Percentiles rank a stretch among this genome's conserved stretches.
Conservation (phyloP, 2,888 invertebrate genomes). For the Eudasyphora cyanicolor region DNA sequence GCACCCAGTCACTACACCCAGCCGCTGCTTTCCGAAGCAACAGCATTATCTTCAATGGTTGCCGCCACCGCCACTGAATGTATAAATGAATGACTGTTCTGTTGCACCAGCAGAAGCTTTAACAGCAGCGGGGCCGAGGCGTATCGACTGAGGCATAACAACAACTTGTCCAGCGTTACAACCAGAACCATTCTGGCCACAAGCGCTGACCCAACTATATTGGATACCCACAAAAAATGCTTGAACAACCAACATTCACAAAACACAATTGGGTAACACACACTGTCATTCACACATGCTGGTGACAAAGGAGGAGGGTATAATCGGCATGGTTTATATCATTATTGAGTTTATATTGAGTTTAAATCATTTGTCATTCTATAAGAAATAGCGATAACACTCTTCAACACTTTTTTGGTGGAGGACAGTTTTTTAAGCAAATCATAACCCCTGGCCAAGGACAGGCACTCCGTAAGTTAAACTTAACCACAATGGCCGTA, state of each 20-base stretch:
- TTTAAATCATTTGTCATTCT: too few relatives aligned
- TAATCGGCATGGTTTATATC: too few relatives aligned
- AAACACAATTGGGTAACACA: conserved; percentile 41
- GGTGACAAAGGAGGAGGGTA: conserved; percentile 70
- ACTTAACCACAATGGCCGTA: too few relatives aligned
- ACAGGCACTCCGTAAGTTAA: too few relatives aligned
- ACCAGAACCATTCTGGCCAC: conserved; percentile 79
- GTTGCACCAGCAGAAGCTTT: conserved; percentile 51
- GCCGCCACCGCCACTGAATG: conserved; percentile 51
- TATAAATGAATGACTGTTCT: conserved; percentile 46
- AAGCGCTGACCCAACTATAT: conserved; percentile 79
- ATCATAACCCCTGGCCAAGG: too few relatives aligned
- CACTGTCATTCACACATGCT: conserved; percentile 41
- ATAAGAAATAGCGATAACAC: too few relatives aligned
- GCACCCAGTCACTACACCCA: not conserved
- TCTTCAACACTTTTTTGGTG: too few relatives aligned
- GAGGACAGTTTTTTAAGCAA: too few relatives aligned
- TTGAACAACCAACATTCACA: conserved; percentile 61
- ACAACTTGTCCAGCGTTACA: conserved; percentile 71
- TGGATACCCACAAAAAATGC: conserved; percentile 77
- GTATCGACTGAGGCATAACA: conserved; percentile 9
- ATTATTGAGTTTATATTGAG: too few relatives aligned
- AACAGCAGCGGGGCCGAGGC: not conserved
- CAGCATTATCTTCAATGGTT: conserved; percentile 24
- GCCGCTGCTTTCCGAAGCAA: not conserved